Base-by-base conservation (phyloP, 1,140 invertebrate genomes). In the Papilio polytes region DNA sequence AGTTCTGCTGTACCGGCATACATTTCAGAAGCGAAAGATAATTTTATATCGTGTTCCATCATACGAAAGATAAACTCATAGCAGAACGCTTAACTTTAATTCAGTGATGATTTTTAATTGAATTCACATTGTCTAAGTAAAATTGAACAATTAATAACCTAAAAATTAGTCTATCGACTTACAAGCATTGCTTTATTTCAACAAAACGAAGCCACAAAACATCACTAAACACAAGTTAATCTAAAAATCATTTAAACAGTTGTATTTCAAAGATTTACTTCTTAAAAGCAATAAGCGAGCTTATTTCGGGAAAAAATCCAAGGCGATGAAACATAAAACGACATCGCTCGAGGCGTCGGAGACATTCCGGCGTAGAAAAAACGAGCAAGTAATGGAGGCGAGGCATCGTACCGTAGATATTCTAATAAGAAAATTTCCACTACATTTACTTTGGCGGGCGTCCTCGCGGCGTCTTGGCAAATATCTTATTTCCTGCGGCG, bases 371-470 rank as follows among this genome's bases (percentile, higher is more conserved):
- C 93, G 93, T 93, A 90, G 82, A 89, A 94, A 94, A 94, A 94
- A 90, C 88, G 85, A 81, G 80, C 86, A 81, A 88, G 88, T 91
- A 91, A 92, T 92, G 86, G 87, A 87, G 82, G 82, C 87, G 89
- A 91, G 92, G 93, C 92, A 94, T 91, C 92, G 92, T 92, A 93
- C 87, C 93, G 92, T 93, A 92, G 94, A 93, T 93, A 94, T 94
- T 94, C 91, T 95, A 95, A 95, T 95, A 94, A 94, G 94, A 95
- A 95, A 95, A 95, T 95, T 95, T 95, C 94, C 94, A 95, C 90
- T 95, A 95, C 92, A 93, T 95, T 95, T 95, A 95, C 94, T 92
- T 92, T 92, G 90, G 90, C 91, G 92, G 92, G 91, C 89, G 90
- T 89, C 91, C 90, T 92, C 92, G 91, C 91, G 89, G 94, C 94